Evolutionary conservation across 2,888 invertebrate genomes (phyloP).

Genomic region (Drosophila histrio): DNA sequence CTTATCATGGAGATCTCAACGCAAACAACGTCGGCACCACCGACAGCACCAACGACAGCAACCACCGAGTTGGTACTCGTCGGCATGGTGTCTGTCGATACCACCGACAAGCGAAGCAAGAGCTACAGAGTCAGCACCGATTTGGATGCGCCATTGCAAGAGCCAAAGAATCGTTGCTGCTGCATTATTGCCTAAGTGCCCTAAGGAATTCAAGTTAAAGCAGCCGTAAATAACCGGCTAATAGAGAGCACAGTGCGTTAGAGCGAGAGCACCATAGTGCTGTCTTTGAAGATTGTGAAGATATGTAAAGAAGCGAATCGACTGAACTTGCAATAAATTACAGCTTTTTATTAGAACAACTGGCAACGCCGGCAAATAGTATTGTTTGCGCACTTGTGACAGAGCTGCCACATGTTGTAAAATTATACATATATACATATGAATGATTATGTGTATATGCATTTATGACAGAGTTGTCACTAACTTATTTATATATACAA

Average conservation of each 20-base stretch:
- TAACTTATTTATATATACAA: too few relatives aligned
- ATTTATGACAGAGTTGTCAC: too few relatives aligned
- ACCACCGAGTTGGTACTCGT: conserved; percentile 25
- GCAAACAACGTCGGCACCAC: background rate
- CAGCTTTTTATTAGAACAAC: background rate
- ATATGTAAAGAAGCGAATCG: background rate
- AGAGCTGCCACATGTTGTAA: background rate
- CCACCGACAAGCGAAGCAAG: conserved; percentile 29
- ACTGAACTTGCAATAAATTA: background rate
- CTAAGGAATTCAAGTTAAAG: background rate
- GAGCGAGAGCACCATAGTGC: background rate
- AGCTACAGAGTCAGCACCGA: conserved; percentile 47
- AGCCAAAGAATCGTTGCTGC: conserved; percentile 33
- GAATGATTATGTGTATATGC: too few relatives aligned
- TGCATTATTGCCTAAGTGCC: conserved; percentile 33
- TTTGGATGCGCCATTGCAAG: conserved; percentile 12
- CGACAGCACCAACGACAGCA: conserved; percentile 3
- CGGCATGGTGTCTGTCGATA: conserved; percentile 33
- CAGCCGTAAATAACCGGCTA: background rate
- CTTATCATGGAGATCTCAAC: conserved; percentile 22
- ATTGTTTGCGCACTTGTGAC: background rate
- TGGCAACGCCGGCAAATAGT: background rate
- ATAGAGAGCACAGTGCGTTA: background rate
- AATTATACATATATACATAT: too few relatives aligned
- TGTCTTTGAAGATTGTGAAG: too few relatives aligned